A percentile compares a stretch with the other conserved stretches of the same genome.
Conservation (phyloP, 2,888 invertebrate species). For the Leptinotarsa rubiginosa region DNA sequence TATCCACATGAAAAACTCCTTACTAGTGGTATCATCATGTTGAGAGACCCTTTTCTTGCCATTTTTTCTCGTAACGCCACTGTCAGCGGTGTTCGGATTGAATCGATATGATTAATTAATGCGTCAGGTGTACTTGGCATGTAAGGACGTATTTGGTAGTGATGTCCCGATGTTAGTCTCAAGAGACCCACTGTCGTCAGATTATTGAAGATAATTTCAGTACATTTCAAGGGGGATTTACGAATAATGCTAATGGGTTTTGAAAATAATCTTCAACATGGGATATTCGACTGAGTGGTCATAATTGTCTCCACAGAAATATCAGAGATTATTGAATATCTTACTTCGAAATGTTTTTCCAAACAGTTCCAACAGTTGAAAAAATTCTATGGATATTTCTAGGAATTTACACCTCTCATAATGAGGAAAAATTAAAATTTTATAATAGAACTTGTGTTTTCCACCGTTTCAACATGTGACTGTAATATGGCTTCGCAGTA, state of each 20-base stretch:
- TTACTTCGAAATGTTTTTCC: too few relatives aligned
- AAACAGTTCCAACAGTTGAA: too few relatives aligned
- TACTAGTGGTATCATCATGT: too few relatives aligned
- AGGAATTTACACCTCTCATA: too few relatives aligned
- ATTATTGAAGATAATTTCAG: slow-evolving; percentile 11
- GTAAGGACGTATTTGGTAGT: slow-evolving; percentile 7
- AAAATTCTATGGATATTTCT: too few relatives aligned
- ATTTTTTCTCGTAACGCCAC: not conserved
- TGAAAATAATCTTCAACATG: not conserved
- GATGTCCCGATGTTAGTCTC: not conserved
- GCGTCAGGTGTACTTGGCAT: slow-evolving; percentile 13
- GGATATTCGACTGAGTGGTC: not conserved
- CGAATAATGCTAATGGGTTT: not conserved
- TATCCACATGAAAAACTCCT: too few relatives aligned
- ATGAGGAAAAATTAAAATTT: too few relatives aligned
- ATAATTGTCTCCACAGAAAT: not conserved
- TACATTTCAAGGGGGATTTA: not conserved
- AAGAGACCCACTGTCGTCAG: not conserved
- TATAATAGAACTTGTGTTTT: too few relatives aligned
- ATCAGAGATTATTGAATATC: too few relatives aligned
- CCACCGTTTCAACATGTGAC: too few relatives aligned
- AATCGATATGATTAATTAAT: slow-evolving; percentile 17
- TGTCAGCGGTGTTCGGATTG: not conserved
- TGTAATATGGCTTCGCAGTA: too few relatives aligned
- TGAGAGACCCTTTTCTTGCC: not conserved